Evolutionary conservation across 2,113 vertebrate genomes (phyloP), one percentile per base, ranked within the genome.

Genomic region (Seriola quinqueradiata): DNA sequence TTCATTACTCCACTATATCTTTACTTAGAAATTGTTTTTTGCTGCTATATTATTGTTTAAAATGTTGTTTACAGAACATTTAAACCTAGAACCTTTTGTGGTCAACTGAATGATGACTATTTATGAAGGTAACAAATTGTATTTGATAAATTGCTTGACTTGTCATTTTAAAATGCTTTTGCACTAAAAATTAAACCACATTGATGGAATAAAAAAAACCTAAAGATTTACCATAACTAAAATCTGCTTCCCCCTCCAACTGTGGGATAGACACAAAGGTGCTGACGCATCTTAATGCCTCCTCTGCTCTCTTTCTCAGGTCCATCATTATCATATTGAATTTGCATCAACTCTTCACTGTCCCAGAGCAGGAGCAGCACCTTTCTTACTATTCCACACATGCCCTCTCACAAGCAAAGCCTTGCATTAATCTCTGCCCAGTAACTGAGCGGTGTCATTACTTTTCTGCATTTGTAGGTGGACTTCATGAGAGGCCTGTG

Each of bases 271-370:
- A 84, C 57, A 87, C 77, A 85, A 84, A 92, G 78, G 44, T 89
- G 92, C 88, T 91, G 86, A 91, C 81, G 17, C 88, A 88, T 86
- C 57, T 50, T 59, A 23, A 36, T 88, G 76, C 55, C 59, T 65
- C 70, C 64, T 77, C 57, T 81, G 71, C 82, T 77, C 67, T 64
- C 76, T 82, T 80, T 68, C 79, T 72, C 79, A 65, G 81, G 84
- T 79, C 75, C 66, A 21, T 78, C 81, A 91, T 91, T 88, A 90
- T 89, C 89, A 89, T 87, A 90, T 67, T 32, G 63, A 83, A 91
- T 93, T 88, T 91, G 82, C 90, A 93, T 92, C 85, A 89, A 75
- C 61, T 81, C 66, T 77, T 82, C 52, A 28, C 63, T 48, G 71
- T 85, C 82, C 74, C 84, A 75, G 55, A 72, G 76, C 82, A 84